A percentile compares a stretch with the other conserved stretches of the same genome.
Conservation (phyloP, 2,888 invertebrate species). For the Cynaeus angustus region DNA sequence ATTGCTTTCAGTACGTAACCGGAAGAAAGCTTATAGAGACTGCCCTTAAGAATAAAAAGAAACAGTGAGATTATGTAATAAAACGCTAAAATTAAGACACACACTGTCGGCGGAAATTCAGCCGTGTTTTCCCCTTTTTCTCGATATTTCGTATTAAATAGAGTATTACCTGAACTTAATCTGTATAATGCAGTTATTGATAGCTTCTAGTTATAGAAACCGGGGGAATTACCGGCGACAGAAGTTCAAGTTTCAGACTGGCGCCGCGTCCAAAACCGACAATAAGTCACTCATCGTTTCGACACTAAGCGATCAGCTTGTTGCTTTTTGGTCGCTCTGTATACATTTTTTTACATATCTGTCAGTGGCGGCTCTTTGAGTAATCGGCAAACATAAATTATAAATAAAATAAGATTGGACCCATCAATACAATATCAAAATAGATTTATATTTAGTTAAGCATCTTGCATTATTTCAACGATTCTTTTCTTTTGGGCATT, state of each 20-base stretch:
- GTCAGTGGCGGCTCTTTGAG: neutral
- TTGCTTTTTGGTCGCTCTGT: slow-evolving; percentile 4
- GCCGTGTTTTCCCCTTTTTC: neutral
- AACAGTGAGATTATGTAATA: slow-evolving; percentile 42
- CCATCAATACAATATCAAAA: no score
- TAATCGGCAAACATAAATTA: no score
- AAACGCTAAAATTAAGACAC: slow-evolving; percentile 29
- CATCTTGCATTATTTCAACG: no score
- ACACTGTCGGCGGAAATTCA: slow-evolving; percentile 1
- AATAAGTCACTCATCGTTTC: slow-evolving; percentile 15
- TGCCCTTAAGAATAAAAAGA: slow-evolving; percentile 21
- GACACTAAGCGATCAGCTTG: neutral
- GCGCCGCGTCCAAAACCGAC: slow-evolving; percentile 28
- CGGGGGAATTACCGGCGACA: neutral
- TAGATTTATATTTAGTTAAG: no score
- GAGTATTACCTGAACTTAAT: neutral
- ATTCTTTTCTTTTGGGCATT: no score
- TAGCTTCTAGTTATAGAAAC: neutral
- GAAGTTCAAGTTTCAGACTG: slow-evolving; percentile 23
- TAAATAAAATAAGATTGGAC: no score
- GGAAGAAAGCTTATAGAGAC: slow-evolving; percentile 23
- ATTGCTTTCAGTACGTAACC: slow-evolving; percentile 38
- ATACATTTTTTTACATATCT: slow-evolving; percentile 31
- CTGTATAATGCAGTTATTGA: neutral
- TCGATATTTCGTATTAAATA: slow-evolving; percentile 22